phyloP scores from a whole-genome alignment of 2,888 invertebrate genomes.

The Melolontha melolontha region DNA sequence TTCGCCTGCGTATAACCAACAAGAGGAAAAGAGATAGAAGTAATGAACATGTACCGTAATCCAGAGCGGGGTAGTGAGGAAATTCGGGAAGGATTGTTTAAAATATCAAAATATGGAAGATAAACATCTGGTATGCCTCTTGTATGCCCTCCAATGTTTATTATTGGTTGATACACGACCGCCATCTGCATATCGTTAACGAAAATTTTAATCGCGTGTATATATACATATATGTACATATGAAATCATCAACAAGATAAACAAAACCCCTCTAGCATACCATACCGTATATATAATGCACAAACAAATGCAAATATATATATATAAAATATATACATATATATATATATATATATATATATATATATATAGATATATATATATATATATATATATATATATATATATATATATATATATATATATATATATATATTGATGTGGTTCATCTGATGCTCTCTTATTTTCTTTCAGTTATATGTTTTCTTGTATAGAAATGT shows the following conservation, averaged over 20 bases:
- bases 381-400: too few species aligned
- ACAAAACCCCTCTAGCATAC: not conserved
- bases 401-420: too few species aligned
- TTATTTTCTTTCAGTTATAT: too few species aligned
- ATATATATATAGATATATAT: too few species aligned
- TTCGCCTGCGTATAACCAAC: not conserved
- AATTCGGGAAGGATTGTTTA: not conserved
- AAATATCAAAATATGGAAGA: conserved; percentile 9
- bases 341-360: too few species aligned
- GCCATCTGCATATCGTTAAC: conserved; percentile 12
- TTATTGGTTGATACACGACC: conserved; percentile 6
- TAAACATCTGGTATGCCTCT: conserved; percentile 20
- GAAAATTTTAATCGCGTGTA: conserved; percentile 5
- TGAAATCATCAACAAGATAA: conserved; percentile 1
- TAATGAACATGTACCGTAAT: not conserved
- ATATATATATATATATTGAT: too few species aligned
- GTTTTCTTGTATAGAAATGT: too few species aligned
- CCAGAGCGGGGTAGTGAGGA: too few species aligned
- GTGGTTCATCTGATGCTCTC: too few species aligned
- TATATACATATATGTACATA: too few species aligned
- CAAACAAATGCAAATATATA: not conserved
- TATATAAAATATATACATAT: too few species aligned
- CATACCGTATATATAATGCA: not conserved
- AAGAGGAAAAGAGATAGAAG: not conserved
- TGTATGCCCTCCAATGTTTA: conserved; percentile 4